A percentile compares a stretch with the other conserved stretches of the same genome.
Conservation (phyloP, 2,797 vertebrate genomes). For the Trachops cirrhosus region DNA sequence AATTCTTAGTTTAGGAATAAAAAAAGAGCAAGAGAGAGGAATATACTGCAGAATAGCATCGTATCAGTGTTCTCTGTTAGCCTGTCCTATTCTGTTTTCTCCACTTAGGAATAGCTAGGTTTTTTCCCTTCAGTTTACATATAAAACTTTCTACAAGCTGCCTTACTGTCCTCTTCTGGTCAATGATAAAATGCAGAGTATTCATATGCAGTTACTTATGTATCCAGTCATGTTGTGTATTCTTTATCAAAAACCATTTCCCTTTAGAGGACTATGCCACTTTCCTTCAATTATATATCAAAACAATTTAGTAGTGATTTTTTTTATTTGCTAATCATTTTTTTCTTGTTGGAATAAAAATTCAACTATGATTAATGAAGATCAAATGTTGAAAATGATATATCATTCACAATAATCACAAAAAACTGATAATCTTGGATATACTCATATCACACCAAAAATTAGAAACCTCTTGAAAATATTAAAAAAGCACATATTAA, state of each 20-base stretch:
- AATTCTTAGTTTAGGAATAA: background rate
- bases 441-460: background rate
- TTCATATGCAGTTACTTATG: background rate
- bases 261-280: background rate
- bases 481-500: background rate
- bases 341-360: background rate
- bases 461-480: background rate
- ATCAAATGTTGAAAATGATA: background rate
- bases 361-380: background rate
- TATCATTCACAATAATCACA: background rate
- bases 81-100: background rate
- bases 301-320: background rate
- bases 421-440: background rate
- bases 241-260: background rate
- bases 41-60: background rate
- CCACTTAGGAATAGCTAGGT: background rate
- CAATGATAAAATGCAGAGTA: background rate
- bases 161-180: background rate
- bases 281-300: background rate
- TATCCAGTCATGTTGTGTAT: background rate
- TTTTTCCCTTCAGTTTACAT: background rate
- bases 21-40: fast-evolving
- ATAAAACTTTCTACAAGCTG: background rate
- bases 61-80: background rate
- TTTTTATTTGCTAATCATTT: background rate